These are phyloP conservation scores for Aleiodes sp. DNA, from an alignment of 1,140 invertebrate species.

Conservation along the genomic window DNA sequence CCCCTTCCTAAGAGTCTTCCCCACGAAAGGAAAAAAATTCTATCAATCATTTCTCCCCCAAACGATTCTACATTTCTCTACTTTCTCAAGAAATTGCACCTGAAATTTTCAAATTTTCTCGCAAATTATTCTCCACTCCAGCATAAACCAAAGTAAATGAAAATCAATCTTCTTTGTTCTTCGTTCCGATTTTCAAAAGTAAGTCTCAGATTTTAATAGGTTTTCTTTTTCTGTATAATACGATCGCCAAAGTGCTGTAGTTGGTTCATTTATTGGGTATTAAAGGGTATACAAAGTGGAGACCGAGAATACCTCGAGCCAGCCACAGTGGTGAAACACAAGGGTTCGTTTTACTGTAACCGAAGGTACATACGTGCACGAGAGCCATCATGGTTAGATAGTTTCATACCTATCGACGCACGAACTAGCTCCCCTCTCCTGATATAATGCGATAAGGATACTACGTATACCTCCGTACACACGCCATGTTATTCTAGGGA, in stretches of 20 bases:
- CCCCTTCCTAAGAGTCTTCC: no score
- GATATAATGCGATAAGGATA: not conserved
- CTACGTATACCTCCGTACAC: no score
- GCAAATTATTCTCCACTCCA: no score
- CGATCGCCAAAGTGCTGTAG: not conserved
- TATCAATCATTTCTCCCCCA: no score
- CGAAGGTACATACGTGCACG: not conserved
- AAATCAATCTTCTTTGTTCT: no score
- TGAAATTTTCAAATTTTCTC: no score
- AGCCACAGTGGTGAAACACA: not conserved
- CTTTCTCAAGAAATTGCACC: no score
- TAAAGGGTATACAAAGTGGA: not conserved
- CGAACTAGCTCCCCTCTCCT: not conserved
- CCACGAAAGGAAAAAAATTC: no score
- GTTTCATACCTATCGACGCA: slow-evolving; percentile 15
- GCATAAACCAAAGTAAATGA: no score
- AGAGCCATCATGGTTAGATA: not conserved
- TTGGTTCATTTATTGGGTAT: not conserved
- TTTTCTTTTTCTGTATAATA: not conserved
- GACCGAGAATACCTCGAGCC: not conserved
- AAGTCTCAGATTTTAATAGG: no score
- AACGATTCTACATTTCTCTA: no score
- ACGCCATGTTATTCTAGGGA: not conserved
- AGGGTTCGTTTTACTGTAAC: slow-evolving; percentile 6
- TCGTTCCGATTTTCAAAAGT: no score